phyloP scores from a whole-genome alignment of 2,797 vertebrate species.

The Pelobates cultripes region DNA sequence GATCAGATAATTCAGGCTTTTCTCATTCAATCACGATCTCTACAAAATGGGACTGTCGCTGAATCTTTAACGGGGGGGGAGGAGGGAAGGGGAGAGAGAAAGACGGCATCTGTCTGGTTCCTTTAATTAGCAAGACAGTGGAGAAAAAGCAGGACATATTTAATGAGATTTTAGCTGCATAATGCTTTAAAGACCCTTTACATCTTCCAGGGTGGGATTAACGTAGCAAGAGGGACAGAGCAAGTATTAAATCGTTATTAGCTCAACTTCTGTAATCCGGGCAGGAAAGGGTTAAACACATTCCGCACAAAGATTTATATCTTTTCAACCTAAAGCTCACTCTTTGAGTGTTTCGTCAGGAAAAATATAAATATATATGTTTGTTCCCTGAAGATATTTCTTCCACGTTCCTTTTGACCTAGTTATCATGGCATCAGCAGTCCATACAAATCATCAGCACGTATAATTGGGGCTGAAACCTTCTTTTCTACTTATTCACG shows the following conservation, averaged over 20 bases:
- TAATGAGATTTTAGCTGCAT: constrained; percentile 51
- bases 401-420: neutral
- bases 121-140: constrained; percentile 44
- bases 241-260: constrained; percentile 43
- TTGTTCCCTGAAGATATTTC: no score
- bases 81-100: neutral
- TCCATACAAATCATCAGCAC: neutral
- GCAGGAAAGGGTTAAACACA: constrained; percentile 9
- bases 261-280: constrained; percentile 40
- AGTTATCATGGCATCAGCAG: neutral
- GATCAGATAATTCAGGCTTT: no score
- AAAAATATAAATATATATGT: no score
- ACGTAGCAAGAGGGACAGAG: constrained; percentile 33
- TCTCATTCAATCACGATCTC: neutral
- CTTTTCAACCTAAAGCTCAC: no score
- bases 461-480: neutral
- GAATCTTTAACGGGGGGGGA: neutral
- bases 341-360: no score
- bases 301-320: no score
- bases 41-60: neutral
- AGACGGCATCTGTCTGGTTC: constrained; percentile 30
- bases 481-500: neutral
- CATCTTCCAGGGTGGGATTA: constrained; percentile 29
- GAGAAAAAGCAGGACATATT: constrained; percentile 46
- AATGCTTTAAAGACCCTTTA: constrained; percentile 42